These are phyloP conservation scores for Sinocyclocheilus anophthalmus DNA, from an alignment of 2,113 vertebrate species.

Conservation along the genomic window DNA sequence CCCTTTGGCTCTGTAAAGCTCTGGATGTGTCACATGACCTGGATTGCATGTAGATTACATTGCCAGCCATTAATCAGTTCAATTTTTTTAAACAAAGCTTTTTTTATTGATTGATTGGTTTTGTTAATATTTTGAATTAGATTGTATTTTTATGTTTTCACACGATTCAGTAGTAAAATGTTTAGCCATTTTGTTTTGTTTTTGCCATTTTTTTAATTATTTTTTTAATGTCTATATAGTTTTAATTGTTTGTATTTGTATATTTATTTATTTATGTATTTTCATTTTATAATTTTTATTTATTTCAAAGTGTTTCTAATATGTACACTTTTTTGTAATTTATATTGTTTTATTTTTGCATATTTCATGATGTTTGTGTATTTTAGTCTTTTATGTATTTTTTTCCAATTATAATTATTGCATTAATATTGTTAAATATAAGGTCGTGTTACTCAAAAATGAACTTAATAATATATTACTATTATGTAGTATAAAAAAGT, in stretches of 20 bases:
- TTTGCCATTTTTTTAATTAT: no score
- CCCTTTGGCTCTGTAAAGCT: not conserved
- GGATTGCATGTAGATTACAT: slow-evolving; percentile 55
- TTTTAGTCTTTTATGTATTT: not conserved
- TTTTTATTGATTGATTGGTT: not conserved
- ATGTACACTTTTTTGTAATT: not conserved
- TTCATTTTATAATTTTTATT: not conserved
- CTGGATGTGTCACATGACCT: slow-evolving; percentile 52
- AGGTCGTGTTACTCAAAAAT: no score
- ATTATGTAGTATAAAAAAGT: not conserved
- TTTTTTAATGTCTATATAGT: not conserved
- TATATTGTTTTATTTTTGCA: not conserved
- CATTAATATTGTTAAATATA: no score
- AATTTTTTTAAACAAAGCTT: not conserved
- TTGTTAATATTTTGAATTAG: no score
- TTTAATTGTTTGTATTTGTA: not conserved
- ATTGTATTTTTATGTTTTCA: not conserved
- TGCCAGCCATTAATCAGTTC: not conserved
- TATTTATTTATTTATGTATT: not conserved
- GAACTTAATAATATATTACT: not conserved
- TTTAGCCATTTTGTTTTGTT: no score
- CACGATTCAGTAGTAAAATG: no score
- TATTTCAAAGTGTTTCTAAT: not conserved
- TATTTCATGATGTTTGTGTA: not conserved
- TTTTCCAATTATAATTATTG: no score